Percentiles rank a stretch among this genome's conserved stretches.
Conservation (phyloP, 2,113 vertebrate genomes). For the Varanus salvator region DNA sequence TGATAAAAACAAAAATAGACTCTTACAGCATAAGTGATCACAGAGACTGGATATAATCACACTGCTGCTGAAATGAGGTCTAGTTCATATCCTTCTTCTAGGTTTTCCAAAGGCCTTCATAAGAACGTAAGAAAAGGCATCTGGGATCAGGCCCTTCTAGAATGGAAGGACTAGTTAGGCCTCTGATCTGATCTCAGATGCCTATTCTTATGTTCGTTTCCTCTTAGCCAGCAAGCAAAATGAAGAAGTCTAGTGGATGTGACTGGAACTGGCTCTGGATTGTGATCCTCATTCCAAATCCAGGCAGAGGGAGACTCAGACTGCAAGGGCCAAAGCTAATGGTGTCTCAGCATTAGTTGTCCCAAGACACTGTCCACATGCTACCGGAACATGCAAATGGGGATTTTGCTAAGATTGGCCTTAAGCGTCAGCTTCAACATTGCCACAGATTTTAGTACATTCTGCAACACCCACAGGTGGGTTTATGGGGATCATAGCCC, state of each 20-base stretch:
- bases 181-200: no score
- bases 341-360: neutral
- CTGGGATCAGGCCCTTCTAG: no score
- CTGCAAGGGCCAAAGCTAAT: neutral
- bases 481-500: neutral
- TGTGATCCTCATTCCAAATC: neutral
- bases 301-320: no score
- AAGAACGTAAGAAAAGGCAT: no score
- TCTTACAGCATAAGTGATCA: neutral
- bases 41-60: neutral
- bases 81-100: no score
- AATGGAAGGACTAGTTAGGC: no score
- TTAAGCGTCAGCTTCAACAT: neutral
- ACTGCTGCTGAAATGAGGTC: no score
- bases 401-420: neutral
- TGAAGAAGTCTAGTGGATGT: no score
- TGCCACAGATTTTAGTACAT: neutral
- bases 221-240: no score
- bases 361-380: neutral
- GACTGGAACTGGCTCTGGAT: no score
- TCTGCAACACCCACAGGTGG: neutral
- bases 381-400: neutral
- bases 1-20: neutral
- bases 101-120: no score
- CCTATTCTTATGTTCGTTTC: no score